Conservation (phyloP, 1,140 invertebrate species). For the Elymnias hypermnestra region DNA sequence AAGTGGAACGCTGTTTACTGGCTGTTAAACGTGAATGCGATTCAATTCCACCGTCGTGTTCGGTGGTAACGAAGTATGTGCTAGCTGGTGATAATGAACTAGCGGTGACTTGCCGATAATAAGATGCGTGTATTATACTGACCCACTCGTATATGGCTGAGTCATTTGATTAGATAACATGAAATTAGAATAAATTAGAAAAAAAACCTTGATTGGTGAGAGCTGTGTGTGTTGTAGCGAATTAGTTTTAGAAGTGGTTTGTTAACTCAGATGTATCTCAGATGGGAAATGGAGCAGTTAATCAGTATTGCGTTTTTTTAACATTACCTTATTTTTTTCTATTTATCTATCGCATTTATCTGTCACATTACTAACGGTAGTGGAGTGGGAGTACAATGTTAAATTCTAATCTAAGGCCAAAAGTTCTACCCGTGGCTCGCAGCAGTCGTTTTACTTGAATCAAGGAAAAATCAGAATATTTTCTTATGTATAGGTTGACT, state of each 20-base stretch:
- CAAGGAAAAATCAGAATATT: no score
- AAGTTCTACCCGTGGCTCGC: no score
- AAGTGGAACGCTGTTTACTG: constrained; percentile 61
- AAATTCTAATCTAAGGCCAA: no score
- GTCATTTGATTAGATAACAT: constrained; percentile 16
- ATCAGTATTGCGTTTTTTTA: neutral
- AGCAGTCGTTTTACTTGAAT: no score
- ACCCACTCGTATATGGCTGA: constrained; percentile 15
- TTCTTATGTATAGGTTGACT: no score
- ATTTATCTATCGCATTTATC: no score
- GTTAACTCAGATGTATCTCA: neutral
- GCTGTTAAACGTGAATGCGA: constrained; percentile 67
- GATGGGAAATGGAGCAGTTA: neutral
- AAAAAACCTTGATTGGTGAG: neutral
- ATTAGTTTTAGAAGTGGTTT: neutral
- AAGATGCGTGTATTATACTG: constrained; percentile 10
- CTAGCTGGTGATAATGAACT: constrained; percentile 44
- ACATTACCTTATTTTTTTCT: no score
- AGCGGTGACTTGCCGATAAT: constrained; percentile 48
- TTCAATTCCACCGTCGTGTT: constrained; percentile 57
- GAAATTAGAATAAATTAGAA: constrained; percentile 10
- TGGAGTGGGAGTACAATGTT: no score
- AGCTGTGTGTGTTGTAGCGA: neutral
- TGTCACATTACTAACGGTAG: no score
- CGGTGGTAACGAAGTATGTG: constrained; percentile 43